Evolutionary conservation across 2,113 vertebrate species (phyloP).

Genomic region (Sciurus niger): DNA sequence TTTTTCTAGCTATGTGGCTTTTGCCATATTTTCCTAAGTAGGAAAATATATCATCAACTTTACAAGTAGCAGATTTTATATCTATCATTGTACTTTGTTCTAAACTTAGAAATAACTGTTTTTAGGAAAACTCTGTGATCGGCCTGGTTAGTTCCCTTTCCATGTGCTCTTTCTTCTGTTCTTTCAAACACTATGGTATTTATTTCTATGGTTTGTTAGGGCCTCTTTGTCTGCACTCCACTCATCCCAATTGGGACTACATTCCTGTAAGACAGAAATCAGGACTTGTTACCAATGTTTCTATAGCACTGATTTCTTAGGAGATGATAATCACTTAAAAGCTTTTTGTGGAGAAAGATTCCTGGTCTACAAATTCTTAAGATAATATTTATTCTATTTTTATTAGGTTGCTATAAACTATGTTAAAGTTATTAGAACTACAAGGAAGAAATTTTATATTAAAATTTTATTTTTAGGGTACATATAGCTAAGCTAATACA

Average conservation of each 20-base stretch:
- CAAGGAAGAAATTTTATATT: not conserved
- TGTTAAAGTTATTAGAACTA: not conserved
- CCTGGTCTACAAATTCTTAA: not conserved
- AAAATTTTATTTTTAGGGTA: slow-evolving; percentile 1
- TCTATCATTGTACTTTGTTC: not conserved
- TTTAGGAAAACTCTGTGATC: not conserved
- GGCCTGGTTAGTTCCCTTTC: not conserved
- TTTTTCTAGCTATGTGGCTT: not conserved
- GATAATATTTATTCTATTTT: slow-evolving; percentile 21
- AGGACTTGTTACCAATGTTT: not conserved
- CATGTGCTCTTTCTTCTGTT: fast-evolving
- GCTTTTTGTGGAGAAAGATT: not conserved
- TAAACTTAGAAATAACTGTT: not conserved
- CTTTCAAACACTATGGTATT: too few species aligned
- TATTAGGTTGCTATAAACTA: not conserved
- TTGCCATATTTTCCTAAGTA: not conserved
- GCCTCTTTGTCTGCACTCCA: not conserved
- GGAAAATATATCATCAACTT: not conserved
- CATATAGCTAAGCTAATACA: not conserved
- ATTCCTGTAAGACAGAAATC: not conserved
- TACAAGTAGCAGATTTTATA: not conserved
- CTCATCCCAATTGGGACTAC: fast-evolving
- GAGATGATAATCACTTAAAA: not conserved
- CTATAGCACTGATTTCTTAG: not conserved
- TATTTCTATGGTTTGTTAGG: not conserved